These are phyloP conservation scores for Aleiodes sp. DNA, from an alignment of 1,140 invertebrate genomes.

Conservation along the genomic window DNA sequence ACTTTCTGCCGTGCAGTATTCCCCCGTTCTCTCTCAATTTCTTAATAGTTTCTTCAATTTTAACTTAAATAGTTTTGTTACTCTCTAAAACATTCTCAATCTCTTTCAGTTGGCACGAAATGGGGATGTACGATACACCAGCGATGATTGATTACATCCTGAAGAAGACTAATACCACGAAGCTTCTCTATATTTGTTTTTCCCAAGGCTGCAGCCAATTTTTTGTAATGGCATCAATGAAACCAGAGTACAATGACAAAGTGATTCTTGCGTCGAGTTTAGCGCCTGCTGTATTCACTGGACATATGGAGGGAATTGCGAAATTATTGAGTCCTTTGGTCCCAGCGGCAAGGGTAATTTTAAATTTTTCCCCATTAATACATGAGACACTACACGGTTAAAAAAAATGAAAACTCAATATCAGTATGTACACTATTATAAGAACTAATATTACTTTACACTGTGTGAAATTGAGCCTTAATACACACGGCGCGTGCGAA, in stretches of 20 bases:
- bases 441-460: too few relatives aligned
- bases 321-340: constrained; percentile 43
- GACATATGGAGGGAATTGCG: constrained; percentile 54
- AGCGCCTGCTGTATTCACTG: constrained; percentile 68
- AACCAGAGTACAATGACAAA: constrained; percentile 70
- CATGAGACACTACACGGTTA: background rate
- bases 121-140: constrained; percentile 79
- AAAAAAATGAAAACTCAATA: too few relatives aligned
- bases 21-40: too few relatives aligned
- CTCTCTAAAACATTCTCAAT: background rate
- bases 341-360: background rate
- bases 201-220: constrained; percentile 72
- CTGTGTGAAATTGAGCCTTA: too few relatives aligned
- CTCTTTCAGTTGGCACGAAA: constrained; percentile 78
- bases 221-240: constrained; percentile 72
- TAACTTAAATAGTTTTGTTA: too few relatives aligned
- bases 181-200: constrained; percentile 75
- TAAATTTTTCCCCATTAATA: background rate
- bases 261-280: constrained; percentile 67
- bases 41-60: too few relatives aligned
- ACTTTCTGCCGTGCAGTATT: too few relatives aligned
- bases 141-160: constrained; percentile 77
- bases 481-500: too few relatives aligned
- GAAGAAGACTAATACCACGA: constrained; percentile 61
- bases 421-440: too few relatives aligned